Evolutionary conservation across 2,888 invertebrate species (phyloP), one percentile per base, ranked within the genome.

Genomic region (Dryobotodes eremita): DNA sequence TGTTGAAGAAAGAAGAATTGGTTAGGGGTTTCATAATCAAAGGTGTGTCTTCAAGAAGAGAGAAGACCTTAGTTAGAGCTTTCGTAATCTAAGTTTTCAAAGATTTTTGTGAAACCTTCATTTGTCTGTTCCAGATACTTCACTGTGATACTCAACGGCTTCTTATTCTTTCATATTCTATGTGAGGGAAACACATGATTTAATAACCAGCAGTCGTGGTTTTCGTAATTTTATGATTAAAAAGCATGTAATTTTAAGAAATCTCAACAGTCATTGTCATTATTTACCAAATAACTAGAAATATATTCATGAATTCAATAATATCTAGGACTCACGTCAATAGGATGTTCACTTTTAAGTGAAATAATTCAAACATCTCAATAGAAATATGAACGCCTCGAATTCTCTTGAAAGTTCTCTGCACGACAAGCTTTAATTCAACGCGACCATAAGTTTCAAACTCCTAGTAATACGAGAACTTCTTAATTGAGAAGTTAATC

Each of bases 1-100:
- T 99, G 98, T 53, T 98, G 97, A 90, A 91, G 89, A 92, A 91
- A 88, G 20, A 59, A 46, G 10, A 80, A 57, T 75, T 66, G 20
- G 31, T 86, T n/a, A 70, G 26, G 46, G 0, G 0, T 57, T 71
- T 31, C 1, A 17, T 53, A 10, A n/a, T 17, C 0, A 20, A n/a
- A 17, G 1, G 17, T 42, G 15, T 15, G 15, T 23, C 50, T 26
- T 68, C 8, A 68, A 31, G 20, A 42, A 11, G 7, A 13, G 5
- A 13, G 7, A 36, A 17, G 5, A 70, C 13, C 8, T 36, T 69
- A 8, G 17, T 68, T 20, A 5, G 15, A 10, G 2, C 1, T n/a
- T 48, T 48, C 11, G 15, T 15, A 20, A 46, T 71, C 8, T 23
- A 62, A 20, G 23, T 31, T 7, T n/a, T 31, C 20, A 69, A 20